Evolutionary conservation across 2,888 invertebrate species (phyloP), one percentile per base, ranked within the genome.

Genomic region (Drosophila longiperda): DNA sequence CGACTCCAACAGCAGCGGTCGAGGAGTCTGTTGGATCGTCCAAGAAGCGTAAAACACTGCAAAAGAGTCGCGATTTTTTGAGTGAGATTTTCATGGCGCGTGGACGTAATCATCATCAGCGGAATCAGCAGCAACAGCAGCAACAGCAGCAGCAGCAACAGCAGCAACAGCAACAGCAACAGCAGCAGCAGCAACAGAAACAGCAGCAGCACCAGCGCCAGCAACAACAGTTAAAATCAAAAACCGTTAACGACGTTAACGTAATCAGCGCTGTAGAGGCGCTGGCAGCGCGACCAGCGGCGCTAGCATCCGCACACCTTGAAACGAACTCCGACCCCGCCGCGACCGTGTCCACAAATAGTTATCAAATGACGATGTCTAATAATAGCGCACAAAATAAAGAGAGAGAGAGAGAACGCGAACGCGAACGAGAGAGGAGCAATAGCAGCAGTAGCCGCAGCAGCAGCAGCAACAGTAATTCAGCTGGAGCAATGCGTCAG

Each of bases 71-170:
- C 68, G 91, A 91, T 62, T 89, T 92, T 78, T 82, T 92, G 54
- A 90, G 85, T 83, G 91, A 92, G 69, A 90, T 92, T 78, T 91
- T 91, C 90, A 93, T 93, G 93, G 93, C 92, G 76, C 93, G 92
- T 81, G 93, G 93, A 90, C 93, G 92, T 87, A 92, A 93, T 87
- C 92, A 92, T 67, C 90, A 92, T 68, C 90, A 92, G 82, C 91
- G 92, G 26, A 84, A 83, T 65, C 90, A 91, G 65, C 89, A 89
- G 60, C 83, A 87, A 62, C 89, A 89, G 58, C 83, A 87, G 38
- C 80, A 75, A 11, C 92, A 42, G 0, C 40, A 92, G 66, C 90
- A 91, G 79, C 91, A 91, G 17, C 84, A 83, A 61, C 90, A 55
- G 7, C 85, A 55, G 7, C 85, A 82, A 64, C 89, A 91, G 62